A percentile compares a stretch with the other conserved stretches of the same genome.
Conservation (phyloP, 2,113 vertebrate genomes). For the Periophthalmus modestus region DNA sequence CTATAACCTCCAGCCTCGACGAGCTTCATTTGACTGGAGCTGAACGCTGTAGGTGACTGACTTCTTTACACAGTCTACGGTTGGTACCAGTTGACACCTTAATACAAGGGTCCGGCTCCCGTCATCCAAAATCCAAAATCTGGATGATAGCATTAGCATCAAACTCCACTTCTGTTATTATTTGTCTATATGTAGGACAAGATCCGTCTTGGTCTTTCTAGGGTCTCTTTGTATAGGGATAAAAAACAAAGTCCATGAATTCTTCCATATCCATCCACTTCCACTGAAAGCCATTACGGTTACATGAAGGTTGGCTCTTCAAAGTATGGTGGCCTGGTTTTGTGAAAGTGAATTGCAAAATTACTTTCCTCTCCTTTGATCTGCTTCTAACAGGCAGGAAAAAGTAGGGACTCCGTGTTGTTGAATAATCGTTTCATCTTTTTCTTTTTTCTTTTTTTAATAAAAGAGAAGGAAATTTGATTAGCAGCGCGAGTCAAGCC, state of each 20-base stretch:
- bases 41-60: no score
- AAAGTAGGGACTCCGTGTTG: conserved; percentile 34
- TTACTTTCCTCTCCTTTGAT: conserved; percentile 59
- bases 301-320: conserved; percentile 55
- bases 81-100: no score
- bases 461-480: conserved; percentile 29
- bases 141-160: no score
- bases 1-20: no score
- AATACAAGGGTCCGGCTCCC: no score
- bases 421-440: conserved; percentile 46
- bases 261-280: conserved; percentile 21
- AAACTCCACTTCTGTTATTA: no score
- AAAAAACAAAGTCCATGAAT: conserved; percentile 1
- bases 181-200: not conserved
- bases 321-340: conserved; percentile 51
- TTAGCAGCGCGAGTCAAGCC: conserved; percentile 16
- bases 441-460: conserved; percentile 8
- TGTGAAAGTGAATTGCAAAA: conserved; percentile 27
- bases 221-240: not conserved
- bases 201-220: not conserved
- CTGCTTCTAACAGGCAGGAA: conserved; percentile 40
- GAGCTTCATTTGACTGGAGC: no score
- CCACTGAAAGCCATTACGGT: conserved; percentile 42
- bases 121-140: no score
- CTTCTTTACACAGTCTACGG: no score